Evolutionary conservation across 2,113 vertebrate genomes (phyloP), one percentile per base, ranked within the genome.

Genomic region (Nesoenas mayeri): DNA sequence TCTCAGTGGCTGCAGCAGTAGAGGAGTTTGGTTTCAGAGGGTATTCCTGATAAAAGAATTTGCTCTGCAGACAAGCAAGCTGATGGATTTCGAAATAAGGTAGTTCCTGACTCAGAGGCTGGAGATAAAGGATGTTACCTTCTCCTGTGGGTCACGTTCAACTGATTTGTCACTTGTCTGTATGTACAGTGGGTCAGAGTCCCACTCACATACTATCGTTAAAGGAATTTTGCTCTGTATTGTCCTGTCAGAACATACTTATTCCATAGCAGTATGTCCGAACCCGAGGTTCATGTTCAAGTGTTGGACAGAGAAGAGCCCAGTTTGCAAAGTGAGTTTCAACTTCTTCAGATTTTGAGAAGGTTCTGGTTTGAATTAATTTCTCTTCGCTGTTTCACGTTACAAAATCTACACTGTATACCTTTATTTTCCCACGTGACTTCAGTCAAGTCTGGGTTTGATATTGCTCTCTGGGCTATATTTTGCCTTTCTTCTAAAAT

Each of bases 161-260:
- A 10, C 26, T 36, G 29, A 42, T 36, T 60, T 50, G 24, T 73
- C 78, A 11, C 48, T 38, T 72, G 36, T 31, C 65, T 79, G 0
- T 26, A 15, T 11, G 18, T 34, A 34, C 6, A 17, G 65, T 25
- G 28, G 8, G 19, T 42, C 2, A 0, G 31, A 79, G 34, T 53
- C 34, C 25, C 64, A 5, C 17, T 38, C 44, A 0, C 34, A 11
- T 51, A 24, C 17, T 50, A 4, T 7, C 1, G 0, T 48, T 42
- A 48, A 42, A 69, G 50, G 26, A 53, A 32, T 61, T 44, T 66
- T 42, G 50, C 20, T 57, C 31, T 48, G 12, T 31, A 4, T 36
- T 78, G 72, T 85, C n/a, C 42, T 56, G 17, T 54, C 54, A 48
- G 34, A 84, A 61, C 38, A 4, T 48, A 19, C 4, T 72, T 66